These are phyloP conservation scores for Microvelia longipes DNA, from an alignment of 1,140 invertebrate genomes.

Conservation along the genomic window DNA sequence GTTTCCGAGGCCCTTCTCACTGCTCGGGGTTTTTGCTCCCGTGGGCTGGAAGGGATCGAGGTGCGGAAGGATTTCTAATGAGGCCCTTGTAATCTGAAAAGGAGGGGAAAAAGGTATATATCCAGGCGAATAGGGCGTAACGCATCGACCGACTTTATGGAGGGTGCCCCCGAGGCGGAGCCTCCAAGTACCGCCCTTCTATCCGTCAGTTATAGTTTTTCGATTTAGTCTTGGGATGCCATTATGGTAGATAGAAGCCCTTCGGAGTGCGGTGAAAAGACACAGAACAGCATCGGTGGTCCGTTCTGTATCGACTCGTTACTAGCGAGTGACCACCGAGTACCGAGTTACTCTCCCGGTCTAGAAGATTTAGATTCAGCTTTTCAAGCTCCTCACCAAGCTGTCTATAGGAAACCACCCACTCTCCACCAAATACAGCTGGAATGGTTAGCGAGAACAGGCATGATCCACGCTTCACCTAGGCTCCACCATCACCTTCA, in stretches of 20 bases:
- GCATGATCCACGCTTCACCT: constrained; percentile 57
- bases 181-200: background rate
- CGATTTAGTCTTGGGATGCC: background rate
- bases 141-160: background rate
- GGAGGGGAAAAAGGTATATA: background rate
- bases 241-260: background rate
- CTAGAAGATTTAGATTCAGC: constrained; percentile 23
- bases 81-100: background rate
- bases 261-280: background rate
- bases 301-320: constrained; percentile 11
- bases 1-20: background rate
- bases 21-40: background rate
- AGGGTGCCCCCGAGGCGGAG: background rate
- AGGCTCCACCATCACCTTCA: constrained; percentile 39
- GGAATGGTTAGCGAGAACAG: constrained; percentile 66
- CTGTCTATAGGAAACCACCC: constrained; percentile 11
- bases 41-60: background rate
- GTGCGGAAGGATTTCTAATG: background rate
- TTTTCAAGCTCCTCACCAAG: constrained; percentile 27
- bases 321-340: background rate
- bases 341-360: background rate
- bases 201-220: background rate
- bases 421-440: constrained; percentile 61
- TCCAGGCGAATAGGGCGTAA: background rate
- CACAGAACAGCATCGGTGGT: too few relatives aligned